Base-by-base conservation (phyloP, 2,113 vertebrate genomes). In the Pelusios castaneus region DNA sequence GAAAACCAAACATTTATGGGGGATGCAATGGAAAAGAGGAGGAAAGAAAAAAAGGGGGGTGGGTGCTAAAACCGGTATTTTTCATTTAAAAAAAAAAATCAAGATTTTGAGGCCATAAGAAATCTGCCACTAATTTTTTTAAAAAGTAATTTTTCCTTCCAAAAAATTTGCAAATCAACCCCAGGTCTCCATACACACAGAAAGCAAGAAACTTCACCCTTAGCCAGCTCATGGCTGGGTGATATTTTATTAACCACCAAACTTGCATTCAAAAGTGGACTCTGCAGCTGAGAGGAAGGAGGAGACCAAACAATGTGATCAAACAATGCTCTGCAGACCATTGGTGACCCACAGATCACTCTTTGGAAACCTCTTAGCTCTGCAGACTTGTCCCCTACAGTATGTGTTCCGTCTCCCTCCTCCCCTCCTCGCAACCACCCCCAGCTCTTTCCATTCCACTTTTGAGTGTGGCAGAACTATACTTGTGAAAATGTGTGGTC, bases 11-110 rank as follows among this genome's bases (percentile, higher is more conserved):
- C 7, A 2, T 22, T 14, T 0, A 9, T 49, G 31, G 3, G 24
- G 2, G 5, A 27, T 25, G 10, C 47, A 19, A 9, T 0, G 16
- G 5, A 43, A 47, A 4, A 3, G 4, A 22, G 1, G 34, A 3
- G 1, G 47, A 31, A 41, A 2, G 1, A 13, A 67, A 63, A 34
- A 25, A 3, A 6, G n/a, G 17, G 4, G 43, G 4, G 38, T 38
- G 17, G 4, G 43, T 2, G 38, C 27, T 25, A 8, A 21, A 63
- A 4, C 4, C 0, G 45, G n/a, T 38, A 70, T 70, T 70, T 70
- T 70, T 70, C 63, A 38, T 67, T 16, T 17, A 38, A 67, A 19
- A 67, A 38, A 67, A 19, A 67, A n/a, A n/a, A 8, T 38, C 17
- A 38, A 70, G 63, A 70, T 70, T 38, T 70, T 70, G n/a, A 38